Conservation (phyloP, 1,140 invertebrate genomes). For the Bombus confusus region DNA sequence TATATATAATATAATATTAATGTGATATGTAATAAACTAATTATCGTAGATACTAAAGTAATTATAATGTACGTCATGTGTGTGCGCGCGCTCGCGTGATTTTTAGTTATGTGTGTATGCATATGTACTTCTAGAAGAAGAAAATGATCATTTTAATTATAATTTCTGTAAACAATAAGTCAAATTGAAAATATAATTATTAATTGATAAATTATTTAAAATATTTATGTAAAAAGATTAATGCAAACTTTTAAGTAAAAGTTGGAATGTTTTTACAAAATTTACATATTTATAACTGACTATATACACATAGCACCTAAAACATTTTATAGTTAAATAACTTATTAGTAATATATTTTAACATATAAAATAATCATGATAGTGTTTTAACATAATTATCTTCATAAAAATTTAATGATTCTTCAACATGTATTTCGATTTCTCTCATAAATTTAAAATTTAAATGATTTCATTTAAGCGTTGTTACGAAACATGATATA, state of each 20-base stretch:
- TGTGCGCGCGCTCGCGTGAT: background rate
- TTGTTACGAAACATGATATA: background rate
- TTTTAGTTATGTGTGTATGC: background rate
- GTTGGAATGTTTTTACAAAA: background rate
- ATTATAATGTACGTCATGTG: background rate
- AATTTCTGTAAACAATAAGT: background rate
- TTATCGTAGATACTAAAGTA: background rate
- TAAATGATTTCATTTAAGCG: background rate
- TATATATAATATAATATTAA: background rate
- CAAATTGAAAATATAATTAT: background rate
- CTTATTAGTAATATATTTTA: background rate
- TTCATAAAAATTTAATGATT: background rate
- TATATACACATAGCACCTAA: background rate
- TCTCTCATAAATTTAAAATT: too few relatives aligned
- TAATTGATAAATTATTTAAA: background rate
- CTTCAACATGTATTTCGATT: too few relatives aligned
- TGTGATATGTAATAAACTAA: background rate
- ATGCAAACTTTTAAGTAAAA: too few relatives aligned
- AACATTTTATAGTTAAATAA: background rate
- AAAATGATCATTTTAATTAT: background rate
- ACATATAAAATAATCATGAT: too few relatives aligned
- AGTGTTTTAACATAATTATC: background rate
- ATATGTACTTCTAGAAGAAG: background rate
- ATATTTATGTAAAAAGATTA: background rate
- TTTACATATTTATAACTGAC: background rate